Base-by-base conservation (phyloP, 2,888 invertebrate species). In the Troides oblongomaculatus region DNA sequence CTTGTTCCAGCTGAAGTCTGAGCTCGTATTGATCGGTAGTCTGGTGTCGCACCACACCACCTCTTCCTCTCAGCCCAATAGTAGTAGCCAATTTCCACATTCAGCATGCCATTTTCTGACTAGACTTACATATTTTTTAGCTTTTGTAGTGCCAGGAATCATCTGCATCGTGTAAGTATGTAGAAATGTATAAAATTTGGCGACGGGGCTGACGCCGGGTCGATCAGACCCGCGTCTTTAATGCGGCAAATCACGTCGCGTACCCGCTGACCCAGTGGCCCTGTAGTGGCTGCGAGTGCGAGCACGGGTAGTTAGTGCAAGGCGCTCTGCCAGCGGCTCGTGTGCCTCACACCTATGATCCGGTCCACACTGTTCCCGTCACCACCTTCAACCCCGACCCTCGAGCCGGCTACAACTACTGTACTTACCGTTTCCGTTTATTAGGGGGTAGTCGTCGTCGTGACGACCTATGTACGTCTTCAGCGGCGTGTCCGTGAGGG, bases 401-500 rank as follows among this genome's bases (percentile, higher is more conserved):
- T 72, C 74, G 73, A 74, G 74, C 75, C 71, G 69, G 71, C 73
- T 69, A 69, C 72, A 68, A 68, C 59, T 61, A 72, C 73, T 75
- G 66, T 78, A 93, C 93, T 93, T 90, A 94, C 94, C 94, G 90
- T 95, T 94, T 94, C 96, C 96, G 94, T 95, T 95, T 87, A 96
- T 95, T 78, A 96, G 93, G 82, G 96, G 96, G 93, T 95, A 96
- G 92, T 95, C 95, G 90, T 95, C 95, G 93, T 95, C 96, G 89
- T 96, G 96, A 89, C 96, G 95, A 90, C 95, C 95, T 89, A 97
- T 95, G 93, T 96, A 95, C 84, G 96, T 96, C 94, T 97, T 96
- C 88, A 95, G 94, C 93, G 96, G 96, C 94, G 96, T 96, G 94
- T 97, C 96, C 94, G 96, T 95, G 92, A 97, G 95, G 94, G 96